phyloP scores from a whole-genome alignment of 2,797 vertebrate genomes.

The Takifugu rubripes region DNA sequence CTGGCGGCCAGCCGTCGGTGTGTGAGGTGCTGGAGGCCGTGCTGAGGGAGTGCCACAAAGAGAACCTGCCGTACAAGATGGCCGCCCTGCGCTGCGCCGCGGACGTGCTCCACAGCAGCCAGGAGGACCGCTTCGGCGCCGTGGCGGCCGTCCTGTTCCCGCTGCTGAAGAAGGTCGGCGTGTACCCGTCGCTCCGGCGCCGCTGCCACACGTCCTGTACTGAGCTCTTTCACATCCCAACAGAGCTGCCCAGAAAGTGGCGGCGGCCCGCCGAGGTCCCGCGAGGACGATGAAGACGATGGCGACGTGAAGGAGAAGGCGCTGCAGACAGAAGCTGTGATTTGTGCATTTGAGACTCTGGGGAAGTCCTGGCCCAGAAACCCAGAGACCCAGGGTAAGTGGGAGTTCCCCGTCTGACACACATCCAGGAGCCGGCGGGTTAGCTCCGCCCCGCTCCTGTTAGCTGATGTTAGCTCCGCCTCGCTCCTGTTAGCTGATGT shows the following conservation, averaged over 20 bases:
- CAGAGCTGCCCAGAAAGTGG: constrained; percentile 82
- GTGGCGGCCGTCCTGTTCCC: constrained; percentile 87
- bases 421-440: no score
- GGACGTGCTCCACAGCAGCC: constrained; percentile 83
- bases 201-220: neutral
- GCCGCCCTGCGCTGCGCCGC: constrained; percentile 84
- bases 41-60: constrained; percentile 91
- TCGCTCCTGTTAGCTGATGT: no score
- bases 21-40: constrained; percentile 83
- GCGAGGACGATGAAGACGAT: constrained; percentile 72
- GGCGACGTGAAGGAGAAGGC: constrained; percentile 81
- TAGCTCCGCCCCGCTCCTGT: no score
- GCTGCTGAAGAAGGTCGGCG: constrained; percentile 88
- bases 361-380: constrained; percentile 92
- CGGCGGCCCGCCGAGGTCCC: constrained; percentile 38
- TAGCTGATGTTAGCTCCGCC: no score
- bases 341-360: constrained; percentile 90
- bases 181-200: neutral
- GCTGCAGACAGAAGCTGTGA: constrained; percentile 84
- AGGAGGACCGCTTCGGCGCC: constrained; percentile 87
- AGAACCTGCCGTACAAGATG: constrained; percentile 89
- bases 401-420: neutral
- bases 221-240: neutral
- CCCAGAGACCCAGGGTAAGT: constrained; percentile 83
- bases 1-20: constrained; percentile 81